A percentile compares a stretch with the other conserved stretches of the same genome.
Evolutionary conservation across 2,888 invertebrate genomes (phyloP).

Genomic region (Mimas tiliae): DNA sequence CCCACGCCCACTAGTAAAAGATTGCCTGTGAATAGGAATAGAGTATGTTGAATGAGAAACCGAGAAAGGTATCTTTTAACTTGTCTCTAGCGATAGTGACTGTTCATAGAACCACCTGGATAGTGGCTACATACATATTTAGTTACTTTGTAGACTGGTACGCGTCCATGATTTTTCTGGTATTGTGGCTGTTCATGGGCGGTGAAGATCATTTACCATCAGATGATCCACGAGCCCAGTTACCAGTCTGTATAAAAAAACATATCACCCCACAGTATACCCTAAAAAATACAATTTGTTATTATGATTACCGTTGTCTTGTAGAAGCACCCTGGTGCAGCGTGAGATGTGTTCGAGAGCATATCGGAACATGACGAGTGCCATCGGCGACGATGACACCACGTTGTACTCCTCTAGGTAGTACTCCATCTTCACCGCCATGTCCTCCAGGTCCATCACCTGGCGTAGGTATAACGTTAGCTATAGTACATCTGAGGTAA

Average conservation of each 20-base stretch:
- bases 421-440: constrained; percentile 94
- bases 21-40: constrained; percentile 85
- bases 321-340: constrained; percentile 90
- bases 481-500: neutral
- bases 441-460: constrained; percentile 89
- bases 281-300: too few relatives aligned
- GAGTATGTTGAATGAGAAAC: too few relatives aligned
- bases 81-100: neutral
- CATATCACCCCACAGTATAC: too few relatives aligned
- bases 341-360: constrained; percentile 97
- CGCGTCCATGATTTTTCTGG: too few relatives aligned
- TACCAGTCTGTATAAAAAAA: too few relatives aligned
- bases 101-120: too few relatives aligned
- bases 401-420: constrained; percentile 95
- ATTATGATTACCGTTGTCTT: constrained; percentile 84
- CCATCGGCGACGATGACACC: constrained; percentile 94
- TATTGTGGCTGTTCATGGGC: too few relatives aligned
- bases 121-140: too few relatives aligned
- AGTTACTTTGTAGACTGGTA: too few relatives aligned
- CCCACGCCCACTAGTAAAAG: constrained; percentile 95
- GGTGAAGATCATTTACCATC: too few relatives aligned
- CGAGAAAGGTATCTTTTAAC: neutral
- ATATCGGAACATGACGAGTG: constrained; percentile 95
- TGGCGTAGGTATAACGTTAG: constrained; percentile 41
- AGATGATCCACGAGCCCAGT: too few relatives aligned